A percentile compares a stretch with the other conserved stretches of the same genome.
These are phyloP conservation scores for Hippocampus barbouri DNA, from an alignment of 2,113 vertebrate genomes.

Conservation along the genomic window DNA sequence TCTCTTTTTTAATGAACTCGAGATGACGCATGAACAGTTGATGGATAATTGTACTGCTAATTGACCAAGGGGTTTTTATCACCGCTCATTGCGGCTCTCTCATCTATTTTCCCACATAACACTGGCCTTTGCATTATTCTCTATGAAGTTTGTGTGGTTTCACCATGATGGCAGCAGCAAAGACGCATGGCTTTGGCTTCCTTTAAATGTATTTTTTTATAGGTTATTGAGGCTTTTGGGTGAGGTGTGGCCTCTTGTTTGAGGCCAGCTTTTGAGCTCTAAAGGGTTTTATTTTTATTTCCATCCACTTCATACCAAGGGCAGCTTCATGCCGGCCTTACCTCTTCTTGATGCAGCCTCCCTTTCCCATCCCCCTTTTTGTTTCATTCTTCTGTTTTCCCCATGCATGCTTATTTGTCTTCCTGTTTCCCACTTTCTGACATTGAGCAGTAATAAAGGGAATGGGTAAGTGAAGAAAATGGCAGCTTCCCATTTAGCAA, in stretches of 20 bases:
- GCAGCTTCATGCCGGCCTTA: slow-evolving; percentile 45
- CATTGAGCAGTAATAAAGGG: slow-evolving; percentile 57
- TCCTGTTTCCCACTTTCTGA: slow-evolving; percentile 11
- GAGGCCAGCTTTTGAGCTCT: slow-evolving; percentile 30
- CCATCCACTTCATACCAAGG: slow-evolving; percentile 38
- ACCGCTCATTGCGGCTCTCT: neutral
- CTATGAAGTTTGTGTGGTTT: slow-evolving; percentile 22
- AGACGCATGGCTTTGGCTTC: slow-evolving; percentile 9
- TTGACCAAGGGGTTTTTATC: slow-evolving; percentile 45
- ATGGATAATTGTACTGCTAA: slow-evolving; percentile 39
- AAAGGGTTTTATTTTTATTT: slow-evolving; percentile 55
- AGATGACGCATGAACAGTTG: slow-evolving; percentile 14
- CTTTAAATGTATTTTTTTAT: slow-evolving; percentile 39
- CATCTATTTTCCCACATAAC: slow-evolving; percentile 19
- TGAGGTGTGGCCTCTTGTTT: slow-evolving; percentile 33
- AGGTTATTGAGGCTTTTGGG: slow-evolving; percentile 7
- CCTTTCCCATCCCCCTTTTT: slow-evolving; percentile 8
- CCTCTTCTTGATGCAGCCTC: slow-evolving; percentile 35
- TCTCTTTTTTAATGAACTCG: slow-evolving; percentile 8
- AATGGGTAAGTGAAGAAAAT: slow-evolving; percentile 73
- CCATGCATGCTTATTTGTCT: neutral
- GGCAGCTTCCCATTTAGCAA: slow-evolving; percentile 28
- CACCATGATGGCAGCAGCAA: slow-evolving; percentile 7
- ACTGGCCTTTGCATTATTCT: slow-evolving; percentile 9
- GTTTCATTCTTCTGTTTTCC: slow-evolving; percentile 6